Percentiles rank a stretch among this genome's conserved stretches.
phyloP scores from a whole-genome alignment of 2,797 vertebrate species.

The Mus minutoides region DNA sequence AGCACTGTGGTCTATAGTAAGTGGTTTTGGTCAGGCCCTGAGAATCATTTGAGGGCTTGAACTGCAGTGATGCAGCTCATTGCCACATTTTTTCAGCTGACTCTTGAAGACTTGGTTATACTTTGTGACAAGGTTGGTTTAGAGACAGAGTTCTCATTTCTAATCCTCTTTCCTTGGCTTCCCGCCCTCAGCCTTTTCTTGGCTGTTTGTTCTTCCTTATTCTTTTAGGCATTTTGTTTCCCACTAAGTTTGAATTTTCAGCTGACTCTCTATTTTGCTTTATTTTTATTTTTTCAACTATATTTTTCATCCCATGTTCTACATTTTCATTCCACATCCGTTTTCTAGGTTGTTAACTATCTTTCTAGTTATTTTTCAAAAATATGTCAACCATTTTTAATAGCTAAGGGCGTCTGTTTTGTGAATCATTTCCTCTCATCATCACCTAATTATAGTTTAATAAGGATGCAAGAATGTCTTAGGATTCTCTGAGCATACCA shows the following conservation, averaged over 20 bases:
- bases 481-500: not conserved
- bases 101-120: not conserved
- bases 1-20: not conserved
- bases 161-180: not conserved
- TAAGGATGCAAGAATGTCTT: not conserved
- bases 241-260: not conserved
- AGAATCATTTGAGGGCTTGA: not conserved
- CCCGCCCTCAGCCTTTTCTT: not conserved
- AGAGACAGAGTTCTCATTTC: not conserved
- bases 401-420: not conserved
- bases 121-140: not conserved
- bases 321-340: not conserved
- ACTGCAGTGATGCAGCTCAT: fast-evolving
- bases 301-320: not conserved
- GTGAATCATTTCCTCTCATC: not conserved
- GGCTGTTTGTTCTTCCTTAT: not conserved
- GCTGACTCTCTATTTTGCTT: not conserved
- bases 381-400: not conserved
- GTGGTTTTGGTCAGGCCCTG: not conserved
- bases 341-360: not conserved
- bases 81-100: not conserved
- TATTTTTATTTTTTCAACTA: not conserved
- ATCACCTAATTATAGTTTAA: not conserved
- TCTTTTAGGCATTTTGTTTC: not conserved
- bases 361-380: not conserved